Evolutionary conservation across 1,140 invertebrate species (phyloP).

Genomic region (Bombus ignitus): DNA sequence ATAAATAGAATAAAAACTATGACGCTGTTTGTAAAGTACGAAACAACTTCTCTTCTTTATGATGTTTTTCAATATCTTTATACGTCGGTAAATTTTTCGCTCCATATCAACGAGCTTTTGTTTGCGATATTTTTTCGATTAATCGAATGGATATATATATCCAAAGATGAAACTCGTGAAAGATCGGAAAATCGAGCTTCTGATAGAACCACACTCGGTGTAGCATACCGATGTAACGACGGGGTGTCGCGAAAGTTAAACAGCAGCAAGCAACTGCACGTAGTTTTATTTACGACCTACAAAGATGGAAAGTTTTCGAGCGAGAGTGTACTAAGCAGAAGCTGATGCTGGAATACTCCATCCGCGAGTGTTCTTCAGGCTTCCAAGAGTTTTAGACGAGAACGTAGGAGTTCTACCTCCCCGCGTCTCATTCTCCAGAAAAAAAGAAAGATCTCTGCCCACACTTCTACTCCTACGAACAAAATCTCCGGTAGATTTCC

Average conservation of each 20-base stretch:
- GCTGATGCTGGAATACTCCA: slow-evolving; percentile 19
- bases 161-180: background rate
- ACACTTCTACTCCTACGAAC: background rate
- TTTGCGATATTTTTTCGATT: no score
- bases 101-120: no score
- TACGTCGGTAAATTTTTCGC: no score
- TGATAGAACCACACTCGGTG: background rate
- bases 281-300: slow-evolving; percentile 17
- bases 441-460: background rate
- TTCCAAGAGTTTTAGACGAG: slow-evolving; percentile 5
- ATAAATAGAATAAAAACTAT: no score
- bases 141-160: background rate
- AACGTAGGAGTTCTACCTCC: background rate
- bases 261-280: background rate
- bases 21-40: no score
- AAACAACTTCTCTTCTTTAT: no score
- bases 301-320: slow-evolving; percentile 27
- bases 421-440: background rate
- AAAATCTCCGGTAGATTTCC: background rate
- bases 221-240: background rate
- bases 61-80: no score
- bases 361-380: slow-evolving; percentile 14
- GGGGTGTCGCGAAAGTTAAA: slow-evolving; percentile 18
- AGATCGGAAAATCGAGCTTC: background rate
- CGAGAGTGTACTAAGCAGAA: slow-evolving; percentile 4